phyloP scores from a whole-genome alignment of 1,140 invertebrate species.

The Doryteuthis pealeii region DNA sequence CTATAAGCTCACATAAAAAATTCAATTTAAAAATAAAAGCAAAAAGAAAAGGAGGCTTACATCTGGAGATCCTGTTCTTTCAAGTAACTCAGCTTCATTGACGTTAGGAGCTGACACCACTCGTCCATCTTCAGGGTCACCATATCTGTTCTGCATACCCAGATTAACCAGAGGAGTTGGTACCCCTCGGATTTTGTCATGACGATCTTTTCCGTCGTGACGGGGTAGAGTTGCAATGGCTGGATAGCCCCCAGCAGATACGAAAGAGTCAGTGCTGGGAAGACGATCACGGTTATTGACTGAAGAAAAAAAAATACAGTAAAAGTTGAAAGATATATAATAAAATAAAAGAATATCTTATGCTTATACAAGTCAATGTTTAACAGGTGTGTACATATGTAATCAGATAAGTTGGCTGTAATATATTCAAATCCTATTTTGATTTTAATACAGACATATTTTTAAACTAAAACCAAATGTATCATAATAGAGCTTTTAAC shows the following conservation, averaged over 20 bases:
- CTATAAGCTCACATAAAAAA: too few species aligned
- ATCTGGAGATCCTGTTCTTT: background rate
- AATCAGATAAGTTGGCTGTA: too few species aligned
- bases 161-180: background rate
- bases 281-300: background rate
- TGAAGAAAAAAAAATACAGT: background rate
- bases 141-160: background rate
- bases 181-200: background rate
- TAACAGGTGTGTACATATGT: too few species aligned
- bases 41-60: background rate
- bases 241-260: conserved; percentile 1
- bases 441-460: too few species aligned
- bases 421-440: too few species aligned
- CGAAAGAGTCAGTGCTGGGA: background rate
- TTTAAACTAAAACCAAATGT: too few species aligned
- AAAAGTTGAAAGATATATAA: background rate
- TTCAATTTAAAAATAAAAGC: background rate
- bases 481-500: too few species aligned
- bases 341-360: too few species aligned
- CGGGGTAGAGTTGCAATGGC: background rate
- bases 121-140: background rate
- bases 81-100: background rate
- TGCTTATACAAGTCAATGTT: too few species aligned
- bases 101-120: background rate
- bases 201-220: background rate